Conservation (phyloP, 2,113 vertebrate genomes). For the Leptobrachium ailaonicum region DNA sequence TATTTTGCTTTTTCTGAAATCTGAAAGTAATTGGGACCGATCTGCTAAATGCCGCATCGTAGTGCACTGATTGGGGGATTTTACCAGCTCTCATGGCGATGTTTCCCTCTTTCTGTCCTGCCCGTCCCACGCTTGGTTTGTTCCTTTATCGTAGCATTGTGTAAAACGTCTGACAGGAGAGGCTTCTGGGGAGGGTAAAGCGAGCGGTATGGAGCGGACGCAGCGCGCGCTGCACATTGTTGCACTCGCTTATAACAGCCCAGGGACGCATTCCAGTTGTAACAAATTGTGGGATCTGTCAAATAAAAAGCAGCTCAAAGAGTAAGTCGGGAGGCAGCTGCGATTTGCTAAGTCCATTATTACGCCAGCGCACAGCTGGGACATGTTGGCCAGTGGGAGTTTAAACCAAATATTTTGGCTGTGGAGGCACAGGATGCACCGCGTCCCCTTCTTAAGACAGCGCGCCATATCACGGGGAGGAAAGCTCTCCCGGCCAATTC, state of each 20-base stretch:
- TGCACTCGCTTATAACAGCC: constrained; percentile 54
- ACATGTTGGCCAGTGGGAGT: constrained; percentile 72
- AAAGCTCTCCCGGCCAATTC: constrained; percentile 67
- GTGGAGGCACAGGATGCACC: constrained; percentile 69
- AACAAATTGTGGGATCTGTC: constrained; percentile 70
- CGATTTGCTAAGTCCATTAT: constrained; percentile 75
- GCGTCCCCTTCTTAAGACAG: constrained; percentile 67
- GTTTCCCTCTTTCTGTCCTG: too few relatives aligned
- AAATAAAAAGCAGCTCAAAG: constrained; percentile 69
- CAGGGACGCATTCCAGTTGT: constrained; percentile 64
- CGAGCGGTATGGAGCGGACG: too few relatives aligned
- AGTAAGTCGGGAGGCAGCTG: constrained; percentile 74
- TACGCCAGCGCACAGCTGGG: constrained; percentile 73
- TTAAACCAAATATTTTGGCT: constrained; percentile 80
- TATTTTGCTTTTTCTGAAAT: too few relatives aligned
- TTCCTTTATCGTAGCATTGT: too few relatives aligned
- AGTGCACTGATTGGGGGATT: too few relatives aligned
- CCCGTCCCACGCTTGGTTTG: too few relatives aligned
- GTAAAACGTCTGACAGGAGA: too few relatives aligned
- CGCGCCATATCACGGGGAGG: constrained; percentile 63
- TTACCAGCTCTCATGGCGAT: too few relatives aligned
- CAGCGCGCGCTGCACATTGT: background rate
- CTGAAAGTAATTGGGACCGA: too few relatives aligned
- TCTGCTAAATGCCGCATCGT: too few relatives aligned
- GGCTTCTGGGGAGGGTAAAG: too few relatives aligned